Base-by-base conservation (phyloP, 2,888 invertebrate genomes). In the Tachina grossa region DNA sequence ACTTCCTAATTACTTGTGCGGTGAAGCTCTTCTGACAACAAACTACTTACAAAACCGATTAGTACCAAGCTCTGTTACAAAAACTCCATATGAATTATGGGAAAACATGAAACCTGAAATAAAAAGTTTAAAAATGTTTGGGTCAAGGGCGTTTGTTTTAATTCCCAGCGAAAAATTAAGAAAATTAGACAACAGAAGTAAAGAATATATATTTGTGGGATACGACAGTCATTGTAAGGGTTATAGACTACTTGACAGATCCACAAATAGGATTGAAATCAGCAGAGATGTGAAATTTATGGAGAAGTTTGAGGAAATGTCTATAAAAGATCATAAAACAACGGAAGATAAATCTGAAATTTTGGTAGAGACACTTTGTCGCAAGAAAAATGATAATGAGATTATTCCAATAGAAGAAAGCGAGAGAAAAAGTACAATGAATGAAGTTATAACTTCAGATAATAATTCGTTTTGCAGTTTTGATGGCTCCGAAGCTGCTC, bases 81-180 rank as follows among this genome's bases (percentile, higher is more conserved):
- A 41, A 16, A 69, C 41, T 16, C 53, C 68, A 69, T 69, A 69
- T 14, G 19, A 69, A 69, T 16, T 69, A 66, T 49, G 66, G 39
- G 47, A 66, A 39, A 51, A 51, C 22, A 1, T 49, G 51, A 66
- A 66, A 39, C 68, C 53, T 49, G 39, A 49, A 10, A 16, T 51
- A 11, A 11, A 16, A 66, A n/a, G 39, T 5, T 39, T 51, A 11
- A 66, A 31, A 49, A n/a, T 51, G n/a, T 66, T 66, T 66, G 49
- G 66, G 9, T 39, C 66, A 49, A 66, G 8, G 6, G 49, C n/a
- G 8, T 65, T 19, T 19, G 47, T 14, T 11, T 65, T 47, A 47
- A 65, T 47, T 47, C 65, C 22, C 14, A 47, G 31, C 13, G 47
- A 63, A 19, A 63, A 63, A 45, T 45, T 45, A 43, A 63, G 47